These are phyloP conservation scores for Brachionus calyciflorus DNA, from an alignment of 1,140 invertebrate species.

Conservation along the genomic window DNA sequence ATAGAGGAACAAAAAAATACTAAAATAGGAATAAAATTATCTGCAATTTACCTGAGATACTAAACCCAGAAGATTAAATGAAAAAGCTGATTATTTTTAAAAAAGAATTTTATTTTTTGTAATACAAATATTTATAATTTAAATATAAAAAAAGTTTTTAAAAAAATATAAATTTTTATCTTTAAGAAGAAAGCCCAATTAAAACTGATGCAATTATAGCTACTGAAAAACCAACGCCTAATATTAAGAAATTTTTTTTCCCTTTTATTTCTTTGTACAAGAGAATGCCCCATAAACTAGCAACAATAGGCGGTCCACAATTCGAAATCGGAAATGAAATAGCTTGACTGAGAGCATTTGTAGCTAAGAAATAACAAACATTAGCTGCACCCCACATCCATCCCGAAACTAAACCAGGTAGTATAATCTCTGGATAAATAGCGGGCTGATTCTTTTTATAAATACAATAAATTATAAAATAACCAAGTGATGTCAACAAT, in stretches of 20 bases:
- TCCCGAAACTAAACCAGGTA: constrained; percentile 58
- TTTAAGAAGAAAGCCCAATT: constrained; percentile 22
- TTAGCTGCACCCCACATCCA: constrained; percentile 61
- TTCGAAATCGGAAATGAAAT: constrained; percentile 61
- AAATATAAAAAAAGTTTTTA: not conserved
- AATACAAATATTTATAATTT: constrained; percentile 9
- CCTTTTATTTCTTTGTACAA: constrained; percentile 40
- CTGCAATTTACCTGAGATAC: too few relatives aligned
- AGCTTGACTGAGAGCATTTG: constrained; percentile 58
- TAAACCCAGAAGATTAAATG: too few relatives aligned
- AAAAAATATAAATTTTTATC: not conserved
- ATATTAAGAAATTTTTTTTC: constrained; percentile 6
- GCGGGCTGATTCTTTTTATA: constrained; percentile 56
- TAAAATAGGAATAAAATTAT: too few relatives aligned
- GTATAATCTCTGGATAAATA: constrained; percentile 58
- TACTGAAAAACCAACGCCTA: constrained; percentile 21
- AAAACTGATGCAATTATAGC: constrained; percentile 19
- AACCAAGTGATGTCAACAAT: constrained; percentile 56
- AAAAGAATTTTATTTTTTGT: not conserved
- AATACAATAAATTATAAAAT: constrained; percentile 58
- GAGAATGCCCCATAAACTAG: constrained; percentile 49
- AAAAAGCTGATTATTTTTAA: not conserved
- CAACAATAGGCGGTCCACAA: constrained; percentile 50
- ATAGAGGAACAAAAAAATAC: too few relatives aligned
- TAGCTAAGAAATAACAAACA: constrained; percentile 61